phyloP scores from a whole-genome alignment of 2,113 vertebrate species.

The Danionella cerebrum region DNA sequence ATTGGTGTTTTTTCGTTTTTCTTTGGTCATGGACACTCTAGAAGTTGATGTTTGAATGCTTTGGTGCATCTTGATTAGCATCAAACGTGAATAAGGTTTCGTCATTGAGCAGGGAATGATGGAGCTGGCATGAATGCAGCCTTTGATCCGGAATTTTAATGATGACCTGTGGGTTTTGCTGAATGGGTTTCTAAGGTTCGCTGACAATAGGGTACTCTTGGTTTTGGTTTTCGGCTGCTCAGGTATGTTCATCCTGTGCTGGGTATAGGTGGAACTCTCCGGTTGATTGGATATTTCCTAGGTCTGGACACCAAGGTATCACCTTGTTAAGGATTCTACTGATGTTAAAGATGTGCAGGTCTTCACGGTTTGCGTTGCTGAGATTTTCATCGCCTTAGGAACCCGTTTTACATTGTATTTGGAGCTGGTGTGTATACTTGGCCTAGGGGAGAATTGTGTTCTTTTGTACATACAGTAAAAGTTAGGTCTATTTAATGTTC shows the following conservation, averaged over 20 bases:
- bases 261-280: constrained; percentile 1
- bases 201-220: constrained; percentile 43
- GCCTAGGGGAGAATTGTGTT: too few relatives aligned
- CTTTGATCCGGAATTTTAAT: constrained; percentile 70
- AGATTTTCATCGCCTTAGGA: constrained; percentile 1
- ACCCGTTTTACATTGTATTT: too few relatives aligned
- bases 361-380: background rate
- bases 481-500: too few relatives aligned
- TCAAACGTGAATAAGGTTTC: constrained; percentile 7
- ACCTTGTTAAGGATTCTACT: background rate
- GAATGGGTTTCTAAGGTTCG: constrained; percentile 24
- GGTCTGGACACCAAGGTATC: constrained; percentile 23
- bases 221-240: constrained; percentile 52
- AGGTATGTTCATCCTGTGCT: constrained; percentile 45
- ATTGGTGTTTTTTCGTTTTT: background rate
- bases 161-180: constrained; percentile 46
- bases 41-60: background rate
- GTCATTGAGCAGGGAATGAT: constrained; percentile 14
- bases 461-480: too few relatives aligned
- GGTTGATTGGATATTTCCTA: constrained; percentile 13
- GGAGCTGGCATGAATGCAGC: constrained; percentile 62
- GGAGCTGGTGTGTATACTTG: too few relatives aligned
- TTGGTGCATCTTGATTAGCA: background rate
- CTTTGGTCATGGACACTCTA: background rate
- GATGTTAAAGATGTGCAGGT: background rate